phyloP scores from a whole-genome alignment of 1,140 invertebrate genomes.

The Prorops nasuta region DNA sequence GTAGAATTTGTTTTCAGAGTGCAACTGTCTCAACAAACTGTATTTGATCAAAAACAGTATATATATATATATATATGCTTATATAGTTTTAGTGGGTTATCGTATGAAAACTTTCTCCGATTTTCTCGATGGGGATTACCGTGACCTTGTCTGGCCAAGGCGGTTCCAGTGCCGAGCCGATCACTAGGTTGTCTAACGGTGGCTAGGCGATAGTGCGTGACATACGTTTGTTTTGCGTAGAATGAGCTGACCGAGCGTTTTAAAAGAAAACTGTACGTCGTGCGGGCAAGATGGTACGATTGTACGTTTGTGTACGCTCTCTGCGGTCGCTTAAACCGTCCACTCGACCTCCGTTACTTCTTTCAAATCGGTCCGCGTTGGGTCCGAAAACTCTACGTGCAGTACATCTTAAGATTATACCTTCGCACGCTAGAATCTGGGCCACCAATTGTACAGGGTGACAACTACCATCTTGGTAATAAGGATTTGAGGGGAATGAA shows the following conservation, averaged over 20 bases:
- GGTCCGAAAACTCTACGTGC: not conserved
- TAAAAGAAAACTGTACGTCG: no score
- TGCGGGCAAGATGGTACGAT: slow-evolving; percentile 8
- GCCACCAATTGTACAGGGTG: not conserved
- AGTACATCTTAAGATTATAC: not conserved
- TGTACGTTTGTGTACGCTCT: not conserved
- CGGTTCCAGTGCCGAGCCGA: slow-evolving; percentile 17
- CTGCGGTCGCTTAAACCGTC: slow-evolving; percentile 24
- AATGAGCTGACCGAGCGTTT: no score
- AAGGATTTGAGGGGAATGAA: no score
- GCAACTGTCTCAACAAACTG: no score
- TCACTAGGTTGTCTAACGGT: slow-evolving; percentile 41
- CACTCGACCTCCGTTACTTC: slow-evolving; percentile 34
- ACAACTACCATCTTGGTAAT: not conserved
- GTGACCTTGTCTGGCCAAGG: slow-evolving; percentile 4
- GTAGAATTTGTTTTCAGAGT: no score
- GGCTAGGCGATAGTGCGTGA: slow-evolving; percentile 19
- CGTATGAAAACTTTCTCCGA: slow-evolving; percentile 47
- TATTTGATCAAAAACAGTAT: no score
- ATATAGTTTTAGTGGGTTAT: no score
- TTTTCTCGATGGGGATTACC: slow-evolving; percentile 23
- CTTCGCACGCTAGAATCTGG: not conserved
- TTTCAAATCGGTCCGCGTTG: slow-evolving; percentile 32
- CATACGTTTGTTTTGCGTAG: slow-evolving; percentile 1
- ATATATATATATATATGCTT: no score